Evolutionary conservation across 2,888 invertebrate genomes (phyloP).

Genomic region (Parthenolecanium corni): DNA sequence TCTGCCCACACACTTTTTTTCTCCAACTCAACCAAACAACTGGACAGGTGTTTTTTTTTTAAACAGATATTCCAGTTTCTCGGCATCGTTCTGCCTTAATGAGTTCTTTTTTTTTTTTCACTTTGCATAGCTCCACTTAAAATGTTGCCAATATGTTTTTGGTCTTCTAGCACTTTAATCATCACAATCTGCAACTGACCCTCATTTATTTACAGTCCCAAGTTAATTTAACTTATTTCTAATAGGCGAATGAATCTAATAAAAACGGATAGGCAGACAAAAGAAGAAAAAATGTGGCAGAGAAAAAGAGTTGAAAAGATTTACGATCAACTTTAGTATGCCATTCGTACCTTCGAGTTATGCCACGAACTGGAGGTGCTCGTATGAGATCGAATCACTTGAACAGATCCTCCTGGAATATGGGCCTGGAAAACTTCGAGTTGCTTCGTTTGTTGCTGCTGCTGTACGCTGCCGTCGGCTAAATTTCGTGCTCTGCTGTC

Average conservation of each 20-base stretch:
- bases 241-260: background rate
- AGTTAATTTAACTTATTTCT: background rate
- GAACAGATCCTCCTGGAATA: conserved; percentile 54
- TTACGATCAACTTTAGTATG: background rate
- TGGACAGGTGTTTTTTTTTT: no score
- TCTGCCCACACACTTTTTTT: no score
- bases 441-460: conserved; percentile 41
- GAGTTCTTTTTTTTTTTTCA: no score
- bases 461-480: conserved; percentile 43
- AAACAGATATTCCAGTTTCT: no score
- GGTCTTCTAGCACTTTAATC: no score
- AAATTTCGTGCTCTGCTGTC: conserved; percentile 45
- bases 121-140: no score
- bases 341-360: conserved; percentile 32
- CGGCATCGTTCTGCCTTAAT: no score
- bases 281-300: background rate
- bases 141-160: no score
- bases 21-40: no score
- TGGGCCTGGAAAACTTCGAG: conserved; percentile 61
- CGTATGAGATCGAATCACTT: conserved; percentile 55
- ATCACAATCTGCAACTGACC: no score
- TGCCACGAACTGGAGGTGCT: conserved; percentile 34
- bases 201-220: background rate
- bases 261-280: background rate
- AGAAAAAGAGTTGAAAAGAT: background rate